A percentile compares a stretch with the other conserved stretches of the same genome.
These are phyloP conservation scores for Dusona sp. DNA, from an alignment of 2,888 invertebrate genomes.

Conservation along the genomic window DNA sequence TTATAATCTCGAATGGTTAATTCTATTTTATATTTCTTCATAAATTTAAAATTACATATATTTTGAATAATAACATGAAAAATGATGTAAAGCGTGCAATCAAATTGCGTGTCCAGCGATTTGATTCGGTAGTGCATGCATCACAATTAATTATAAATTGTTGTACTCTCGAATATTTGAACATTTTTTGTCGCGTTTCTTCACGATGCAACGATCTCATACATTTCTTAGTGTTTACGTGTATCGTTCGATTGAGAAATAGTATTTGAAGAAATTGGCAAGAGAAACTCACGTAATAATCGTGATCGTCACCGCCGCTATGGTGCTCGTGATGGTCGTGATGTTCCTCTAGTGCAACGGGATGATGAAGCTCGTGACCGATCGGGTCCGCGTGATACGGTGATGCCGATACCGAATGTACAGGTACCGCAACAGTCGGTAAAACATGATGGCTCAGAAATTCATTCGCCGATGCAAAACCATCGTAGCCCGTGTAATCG, in stretches of 20 bases:
- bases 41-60: background rate
- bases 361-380: constrained; percentile 71
- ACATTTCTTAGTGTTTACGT: background rate
- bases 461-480: constrained; percentile 74
- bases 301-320: constrained; percentile 78
- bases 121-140: background rate
- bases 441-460: constrained; percentile 79
- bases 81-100: background rate
- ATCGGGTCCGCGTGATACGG: constrained; percentile 75
- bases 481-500: constrained; percentile 80
- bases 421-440: constrained; percentile 82
- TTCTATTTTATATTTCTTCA: background rate
- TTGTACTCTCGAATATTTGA: background rate
- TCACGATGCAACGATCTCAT: background rate
- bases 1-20: background rate
- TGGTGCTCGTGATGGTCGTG: constrained; percentile 71
- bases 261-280: constrained; percentile 7
- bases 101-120: background rate
- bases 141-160: background rate
- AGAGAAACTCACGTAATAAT: constrained; percentile 81
- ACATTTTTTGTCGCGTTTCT: background rate
- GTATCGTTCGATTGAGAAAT: constrained; percentile 3
- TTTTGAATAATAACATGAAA: background rate
- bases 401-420: constrained; percentile 82
- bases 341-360: constrained; percentile 52